Evolutionary conservation across 2,113 vertebrate species (phyloP), one percentile per base, ranked within the genome.

Genomic region (Protomyctophum bolini): DNA sequence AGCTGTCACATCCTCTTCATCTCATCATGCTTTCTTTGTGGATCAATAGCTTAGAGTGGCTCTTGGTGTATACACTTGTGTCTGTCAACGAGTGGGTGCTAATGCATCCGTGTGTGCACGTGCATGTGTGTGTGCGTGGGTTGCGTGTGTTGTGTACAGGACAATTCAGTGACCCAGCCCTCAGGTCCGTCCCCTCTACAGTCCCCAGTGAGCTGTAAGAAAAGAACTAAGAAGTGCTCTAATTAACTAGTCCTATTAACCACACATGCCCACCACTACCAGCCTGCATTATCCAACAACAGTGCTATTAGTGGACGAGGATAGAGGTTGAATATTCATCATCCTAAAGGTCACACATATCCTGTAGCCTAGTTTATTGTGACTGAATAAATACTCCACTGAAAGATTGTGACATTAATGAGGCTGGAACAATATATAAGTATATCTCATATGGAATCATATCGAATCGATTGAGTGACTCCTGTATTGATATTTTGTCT

Each of bases 111-210:
- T 52, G 50, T 52, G 50, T 8, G 50, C 7, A 7, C 7, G 50
- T 52, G 50, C 12, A 58, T 21, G 61, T 15, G 46, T 63, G 61
- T 49, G 61, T 48, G 59, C 59, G 10, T 67, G 73, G n/a, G n/a
- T n/a, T 66, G n/a, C 52, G 67, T 10, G 63, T 41, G 63, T 64
- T 85, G 49, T 70, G 63, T 54, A 9, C 4, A n/a, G 79, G 81
- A 83, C 83, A 87, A 87, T 86, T 66, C 84, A 86, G 66, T 83
- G 83, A 87, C 80, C 87, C 73, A 74, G 80, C 74, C 82, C 87
- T 79, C 65, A 48, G 74, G 88, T 83, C 82, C 79, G 88, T 83
- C 82, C 79, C 73, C 7, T 41, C 66, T 61, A 47, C 67, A 61
- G 66, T 76, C 72, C 79, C 62, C 33, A 67, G 15, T 80, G 76